Base-by-base conservation (phyloP, 2,113 vertebrate species). In the Pachycephala philippinensis region DNA sequence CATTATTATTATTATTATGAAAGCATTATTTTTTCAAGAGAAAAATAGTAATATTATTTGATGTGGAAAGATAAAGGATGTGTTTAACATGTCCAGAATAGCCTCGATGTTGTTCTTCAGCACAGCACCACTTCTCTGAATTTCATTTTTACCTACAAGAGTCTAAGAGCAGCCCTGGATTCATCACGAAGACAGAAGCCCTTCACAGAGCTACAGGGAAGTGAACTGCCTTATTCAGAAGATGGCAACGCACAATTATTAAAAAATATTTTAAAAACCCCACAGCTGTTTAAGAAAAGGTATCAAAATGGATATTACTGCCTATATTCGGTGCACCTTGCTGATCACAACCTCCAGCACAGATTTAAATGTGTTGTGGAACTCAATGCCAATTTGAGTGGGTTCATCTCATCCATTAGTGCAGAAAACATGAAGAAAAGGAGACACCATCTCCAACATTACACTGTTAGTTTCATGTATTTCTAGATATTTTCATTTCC, bases 291-390 rank as follows among this genome's bases (percentile, higher is more conserved):
- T 69, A 47, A 59, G 52, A 56, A 64, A 26, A 35, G 6, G 7
- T 28, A 30, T 27, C 4, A 45, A 56, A 87, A 71, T n/a, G 8
- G 27, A 2, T 24, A 59, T 74, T 44, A 8, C 14, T 47, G 1
- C 0, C 44, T 64, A 2, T 19, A 15, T 33, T 66, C 31, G n/a
- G 37, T 6, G 63, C 31, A 45, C 50, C 20, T 28, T 82, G 54
- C 33, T 66, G 21, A 42, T n/a, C 13, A 20, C 4, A 40, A 9
- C 39, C 35, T 61, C 31, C 21, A 10, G 12, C 57, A 33, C 2
- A 75, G 56, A 39, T 4, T 1, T 0, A 53, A 50, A 68, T 5
- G 6, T 9, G 9, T 0, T 31, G n/a, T 26, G 74, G 44, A 57
- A 47, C 31, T 54, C 44, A 15, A 1, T 6, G 10, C 45, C 71